These are phyloP conservation scores for Meleagris gallopavo DNA, from an alignment of 2,113 vertebrate species.

Conservation along the genomic window DNA sequence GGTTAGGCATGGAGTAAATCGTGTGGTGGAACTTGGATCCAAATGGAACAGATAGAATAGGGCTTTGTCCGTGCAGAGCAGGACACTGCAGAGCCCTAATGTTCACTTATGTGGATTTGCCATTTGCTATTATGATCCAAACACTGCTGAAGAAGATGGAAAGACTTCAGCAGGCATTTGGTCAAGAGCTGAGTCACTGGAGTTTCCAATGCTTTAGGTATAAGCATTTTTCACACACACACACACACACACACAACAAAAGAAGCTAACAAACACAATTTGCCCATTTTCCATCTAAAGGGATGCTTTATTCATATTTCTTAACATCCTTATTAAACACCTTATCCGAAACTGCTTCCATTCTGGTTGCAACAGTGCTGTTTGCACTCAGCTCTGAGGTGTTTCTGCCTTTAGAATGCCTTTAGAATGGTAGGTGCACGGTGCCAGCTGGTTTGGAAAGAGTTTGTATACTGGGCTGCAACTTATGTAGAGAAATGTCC, in stretches of 20 bases:
- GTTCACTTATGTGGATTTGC: conserved; percentile 9
- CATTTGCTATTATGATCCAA: background rate
- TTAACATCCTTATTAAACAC: background rate
- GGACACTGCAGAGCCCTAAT: background rate
- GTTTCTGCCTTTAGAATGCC: background rate
- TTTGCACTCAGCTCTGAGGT: background rate
- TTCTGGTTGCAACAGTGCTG: background rate
- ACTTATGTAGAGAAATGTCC: background rate
- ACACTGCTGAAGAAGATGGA: conserved; percentile 32
- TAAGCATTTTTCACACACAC: background rate
- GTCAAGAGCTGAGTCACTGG: conserved; percentile 50
- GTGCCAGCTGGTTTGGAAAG: background rate
- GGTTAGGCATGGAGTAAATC: background rate
- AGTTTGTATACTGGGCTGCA: background rate
- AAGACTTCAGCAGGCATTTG: background rate
- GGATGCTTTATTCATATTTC: background rate
- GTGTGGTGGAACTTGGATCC: background rate
- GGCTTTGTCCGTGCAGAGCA: background rate
- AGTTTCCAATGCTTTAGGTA: background rate
- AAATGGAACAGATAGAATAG: background rate
- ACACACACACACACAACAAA: no score
- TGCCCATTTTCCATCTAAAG: background rate
- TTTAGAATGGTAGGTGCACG: background rate
- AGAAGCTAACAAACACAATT: background rate
- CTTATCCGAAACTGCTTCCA: background rate